Conservation (phyloP, 2,797 vertebrate species). For the Triplophysa bombifrons region DNA sequence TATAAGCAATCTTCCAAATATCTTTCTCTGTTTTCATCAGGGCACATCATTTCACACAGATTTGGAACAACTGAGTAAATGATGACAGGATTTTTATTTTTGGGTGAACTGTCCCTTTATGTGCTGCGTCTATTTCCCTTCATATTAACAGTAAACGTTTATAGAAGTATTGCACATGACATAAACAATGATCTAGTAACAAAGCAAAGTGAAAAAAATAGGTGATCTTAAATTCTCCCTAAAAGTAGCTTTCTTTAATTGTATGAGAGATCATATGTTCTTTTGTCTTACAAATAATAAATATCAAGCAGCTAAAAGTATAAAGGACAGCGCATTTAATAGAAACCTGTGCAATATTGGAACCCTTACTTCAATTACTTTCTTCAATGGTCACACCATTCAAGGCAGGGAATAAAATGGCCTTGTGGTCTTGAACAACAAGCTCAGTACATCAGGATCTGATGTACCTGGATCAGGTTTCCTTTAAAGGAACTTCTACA, state of each 20-base stretch:
- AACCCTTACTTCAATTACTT: neutral
- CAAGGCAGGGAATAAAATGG: slow-evolving; percentile 10
- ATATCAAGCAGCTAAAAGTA: neutral
- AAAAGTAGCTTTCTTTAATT: neutral
- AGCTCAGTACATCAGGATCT: neutral
- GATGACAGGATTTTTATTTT: too few relatives aligned
- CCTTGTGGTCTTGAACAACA: slow-evolving; percentile 4
- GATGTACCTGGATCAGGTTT: neutral
- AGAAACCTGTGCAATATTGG: neutral
- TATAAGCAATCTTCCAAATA: too few relatives aligned
- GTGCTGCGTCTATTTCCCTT: too few relatives aligned
- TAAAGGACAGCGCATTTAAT: neutral
- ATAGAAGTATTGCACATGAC: neutral
- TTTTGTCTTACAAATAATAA: neutral
- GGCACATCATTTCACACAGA: too few relatives aligned
- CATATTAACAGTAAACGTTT: neutral
- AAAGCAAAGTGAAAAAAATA: neutral
- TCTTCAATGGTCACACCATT: neutral
- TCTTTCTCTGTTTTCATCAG: too few relatives aligned
- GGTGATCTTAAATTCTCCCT: neutral
- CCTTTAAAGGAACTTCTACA: slow-evolving; percentile 10
- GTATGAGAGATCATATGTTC: neutral
- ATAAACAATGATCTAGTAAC: neutral
- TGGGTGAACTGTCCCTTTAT: too few relatives aligned
- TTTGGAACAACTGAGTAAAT: too few relatives aligned